Evolutionary conservation across 2,888 invertebrate genomes (phyloP).

Genomic region (Ormyrus labotus): DNA sequence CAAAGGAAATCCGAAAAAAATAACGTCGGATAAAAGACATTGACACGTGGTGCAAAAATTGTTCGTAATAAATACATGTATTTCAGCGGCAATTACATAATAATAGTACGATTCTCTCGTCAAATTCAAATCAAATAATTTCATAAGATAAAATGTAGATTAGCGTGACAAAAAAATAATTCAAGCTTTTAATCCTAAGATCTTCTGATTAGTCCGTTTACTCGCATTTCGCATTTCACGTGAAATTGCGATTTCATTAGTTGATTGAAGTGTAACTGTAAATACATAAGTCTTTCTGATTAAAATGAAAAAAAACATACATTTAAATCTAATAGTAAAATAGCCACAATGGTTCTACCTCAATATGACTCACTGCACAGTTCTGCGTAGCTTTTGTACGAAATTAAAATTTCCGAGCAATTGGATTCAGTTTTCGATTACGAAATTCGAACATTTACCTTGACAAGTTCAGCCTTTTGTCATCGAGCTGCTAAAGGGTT

Average conservation of each 20-base stretch:
- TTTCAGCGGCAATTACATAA: not conserved
- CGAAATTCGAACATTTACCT: too few relatives aligned
- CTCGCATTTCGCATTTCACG: slow-evolving; percentile 2
- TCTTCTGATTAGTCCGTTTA: slow-evolving; percentile 2
- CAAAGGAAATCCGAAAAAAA: slow-evolving; percentile 3
- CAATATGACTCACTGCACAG: too few relatives aligned
- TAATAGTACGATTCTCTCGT: slow-evolving; percentile 20
- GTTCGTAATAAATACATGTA: slow-evolving; percentile 14
- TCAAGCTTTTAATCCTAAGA: not conserved
- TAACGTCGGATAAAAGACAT: not conserved
- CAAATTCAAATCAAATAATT: slow-evolving; percentile 8
- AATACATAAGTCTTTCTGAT: slow-evolving; percentile 17
- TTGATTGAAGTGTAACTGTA: slow-evolving; percentile 21
- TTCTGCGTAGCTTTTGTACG: too few relatives aligned
- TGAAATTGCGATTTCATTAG: slow-evolving; percentile 9
- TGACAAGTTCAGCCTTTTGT: too few relatives aligned
- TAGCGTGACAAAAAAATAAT: not conserved
- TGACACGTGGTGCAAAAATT: slow-evolving; percentile 1
- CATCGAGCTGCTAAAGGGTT: too few relatives aligned
- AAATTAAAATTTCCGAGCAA: too few relatives aligned
- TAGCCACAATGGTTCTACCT: too few relatives aligned
- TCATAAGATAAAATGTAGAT: not conserved
- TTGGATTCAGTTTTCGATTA: too few relatives aligned
- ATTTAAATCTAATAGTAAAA: too few relatives aligned
- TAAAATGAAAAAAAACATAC: not conserved